Percentiles rank a stretch among this genome's conserved stretches.
Conservation (phyloP, 2,113 vertebrate genomes). For the Chrysochloris asiatica region DNA sequence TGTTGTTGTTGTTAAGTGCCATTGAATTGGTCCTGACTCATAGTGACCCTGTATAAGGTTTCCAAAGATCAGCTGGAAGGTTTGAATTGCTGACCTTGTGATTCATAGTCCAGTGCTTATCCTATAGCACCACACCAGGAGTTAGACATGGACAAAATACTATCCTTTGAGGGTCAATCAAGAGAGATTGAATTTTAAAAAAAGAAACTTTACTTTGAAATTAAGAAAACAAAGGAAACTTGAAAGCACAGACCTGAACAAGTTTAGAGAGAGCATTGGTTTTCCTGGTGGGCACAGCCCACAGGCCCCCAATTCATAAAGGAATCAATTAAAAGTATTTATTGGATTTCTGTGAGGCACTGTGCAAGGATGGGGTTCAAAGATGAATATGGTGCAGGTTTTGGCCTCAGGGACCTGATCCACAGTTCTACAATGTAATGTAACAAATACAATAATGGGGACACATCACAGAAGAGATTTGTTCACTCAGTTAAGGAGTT, state of each 20-base stretch:
- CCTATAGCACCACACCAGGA: too few relatives aligned
- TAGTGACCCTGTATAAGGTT: too few relatives aligned
- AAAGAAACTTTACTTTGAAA: slow-evolving; percentile 39
- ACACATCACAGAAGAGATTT: neutral
- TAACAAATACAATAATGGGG: neutral
- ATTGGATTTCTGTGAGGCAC: neutral
- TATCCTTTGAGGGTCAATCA: neutral
- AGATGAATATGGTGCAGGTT: neutral
- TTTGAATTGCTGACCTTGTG: too few relatives aligned
- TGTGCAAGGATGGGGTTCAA: neutral
- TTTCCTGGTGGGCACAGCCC: neutral
- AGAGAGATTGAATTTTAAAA: neutral
- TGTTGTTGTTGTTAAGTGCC: too few relatives aligned
- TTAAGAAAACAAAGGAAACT: slow-evolving; percentile 42
- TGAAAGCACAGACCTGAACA: neutral
- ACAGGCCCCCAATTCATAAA: neutral
- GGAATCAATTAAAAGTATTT: neutral
- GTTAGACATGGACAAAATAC: too few relatives aligned
- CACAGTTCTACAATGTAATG: neutral
- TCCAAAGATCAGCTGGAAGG: too few relatives aligned
- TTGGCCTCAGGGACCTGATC: too few relatives aligned
- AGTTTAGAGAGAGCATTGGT: neutral
- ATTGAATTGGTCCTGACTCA: too few relatives aligned
- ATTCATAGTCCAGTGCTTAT: too few relatives aligned
- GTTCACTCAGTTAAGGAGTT: neutral